A percentile compares a stretch with the other conserved stretches of the same genome.
Conservation (phyloP, 1,140 invertebrate genomes). For the Papilio glaucus region DNA sequence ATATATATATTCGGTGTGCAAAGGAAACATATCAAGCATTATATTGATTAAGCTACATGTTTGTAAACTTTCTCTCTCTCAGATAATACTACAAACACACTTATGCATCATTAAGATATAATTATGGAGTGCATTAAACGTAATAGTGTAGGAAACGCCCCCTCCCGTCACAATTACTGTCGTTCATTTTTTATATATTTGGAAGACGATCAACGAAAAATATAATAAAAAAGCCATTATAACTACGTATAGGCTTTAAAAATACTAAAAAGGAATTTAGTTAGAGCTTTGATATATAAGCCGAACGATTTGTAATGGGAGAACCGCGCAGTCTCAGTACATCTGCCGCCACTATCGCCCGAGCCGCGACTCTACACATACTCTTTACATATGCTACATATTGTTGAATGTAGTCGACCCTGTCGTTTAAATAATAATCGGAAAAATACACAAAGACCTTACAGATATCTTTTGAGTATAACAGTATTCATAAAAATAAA, state of each 20-base stretch:
- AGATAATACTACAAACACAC: slow-evolving; percentile 55
- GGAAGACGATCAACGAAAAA: slow-evolving; percentile 77
- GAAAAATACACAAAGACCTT: no score
- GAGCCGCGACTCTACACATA: not conserved
- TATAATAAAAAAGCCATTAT: slow-evolving; percentile 46
- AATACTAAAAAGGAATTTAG: slow-evolving; percentile 31
- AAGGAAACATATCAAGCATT: slow-evolving; percentile 32
- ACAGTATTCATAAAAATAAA: no score
- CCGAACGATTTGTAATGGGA: slow-evolving; percentile 45
- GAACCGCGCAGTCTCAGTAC: slow-evolving; percentile 63
- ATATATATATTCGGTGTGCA: slow-evolving; percentile 40
- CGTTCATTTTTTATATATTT: slow-evolving; percentile 51
- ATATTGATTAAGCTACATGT: slow-evolving; percentile 22
- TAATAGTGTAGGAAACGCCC: slow-evolving; percentile 78
- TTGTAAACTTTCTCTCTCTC: slow-evolving; percentile 30
- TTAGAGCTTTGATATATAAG: slow-evolving; percentile 23
- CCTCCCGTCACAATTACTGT: slow-evolving; percentile 64
- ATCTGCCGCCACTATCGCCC: not conserved
- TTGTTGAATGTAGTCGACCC: no score
- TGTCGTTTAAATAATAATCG: no score
- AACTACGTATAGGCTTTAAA: slow-evolving; percentile 30
- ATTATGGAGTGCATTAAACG: slow-evolving; percentile 76
- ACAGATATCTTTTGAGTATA: no score
- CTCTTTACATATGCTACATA: no score
- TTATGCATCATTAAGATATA: slow-evolving; percentile 51